Conservation (phyloP, 2,888 invertebrate species). For the Linnaemya vulpina region DNA sequence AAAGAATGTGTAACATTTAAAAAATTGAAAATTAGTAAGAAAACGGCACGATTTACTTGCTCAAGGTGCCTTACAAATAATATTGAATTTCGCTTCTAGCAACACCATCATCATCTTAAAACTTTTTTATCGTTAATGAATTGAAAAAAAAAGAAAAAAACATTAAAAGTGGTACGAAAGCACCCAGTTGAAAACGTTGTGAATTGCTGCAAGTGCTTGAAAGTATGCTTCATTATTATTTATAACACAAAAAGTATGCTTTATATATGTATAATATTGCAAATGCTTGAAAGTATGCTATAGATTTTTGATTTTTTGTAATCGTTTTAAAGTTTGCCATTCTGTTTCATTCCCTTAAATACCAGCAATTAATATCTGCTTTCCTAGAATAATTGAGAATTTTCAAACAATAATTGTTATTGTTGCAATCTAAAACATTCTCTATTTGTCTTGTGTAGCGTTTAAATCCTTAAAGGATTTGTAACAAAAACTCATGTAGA, state of each 20-base stretch:
- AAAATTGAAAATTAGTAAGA: too few species aligned
- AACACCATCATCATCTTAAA: too few species aligned
- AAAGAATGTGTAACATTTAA: too few species aligned
- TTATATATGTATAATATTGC: neutral
- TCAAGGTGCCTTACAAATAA: too few species aligned
- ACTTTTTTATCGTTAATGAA: too few species aligned
- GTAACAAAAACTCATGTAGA: neutral
- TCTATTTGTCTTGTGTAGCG: neutral
- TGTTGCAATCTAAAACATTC: neutral
- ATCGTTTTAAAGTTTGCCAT: neutral
- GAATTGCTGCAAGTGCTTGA: too few species aligned
- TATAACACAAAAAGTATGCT: neutral
- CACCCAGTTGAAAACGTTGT: too few species aligned
- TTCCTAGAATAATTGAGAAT: conserved; percentile 7
- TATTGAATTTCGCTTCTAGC: too few species aligned
- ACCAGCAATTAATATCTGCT: neutral
- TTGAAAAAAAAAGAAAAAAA: too few species aligned
- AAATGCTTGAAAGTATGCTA: conserved; percentile 3
- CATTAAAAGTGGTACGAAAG: too few species aligned
- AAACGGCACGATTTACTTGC: too few species aligned
- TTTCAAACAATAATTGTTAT: neutral
- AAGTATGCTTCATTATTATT: too few species aligned
- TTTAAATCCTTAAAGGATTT: conserved; percentile 15
- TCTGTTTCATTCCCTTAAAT: neutral
- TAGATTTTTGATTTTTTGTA: neutral